Evolutionary conservation across 2,888 invertebrate genomes (phyloP).

Genomic region (Torymus tubicola): DNA sequence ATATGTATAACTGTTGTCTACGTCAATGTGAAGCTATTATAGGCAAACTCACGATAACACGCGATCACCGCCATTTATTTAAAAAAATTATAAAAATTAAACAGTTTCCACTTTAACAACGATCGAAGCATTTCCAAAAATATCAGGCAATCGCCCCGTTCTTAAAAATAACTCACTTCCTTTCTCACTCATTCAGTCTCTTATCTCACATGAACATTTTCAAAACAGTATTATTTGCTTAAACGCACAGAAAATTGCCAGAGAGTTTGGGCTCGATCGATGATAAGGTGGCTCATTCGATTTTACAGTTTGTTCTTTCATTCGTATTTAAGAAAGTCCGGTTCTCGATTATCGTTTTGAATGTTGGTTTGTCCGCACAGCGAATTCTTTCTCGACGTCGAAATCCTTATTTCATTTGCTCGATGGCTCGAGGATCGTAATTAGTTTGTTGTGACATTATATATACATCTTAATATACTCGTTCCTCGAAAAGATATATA

Average conservation of each 20-base stretch:
- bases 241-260: slow-evolving; percentile 26
- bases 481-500: slow-evolving; percentile 42
- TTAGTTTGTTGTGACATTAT: slow-evolving; percentile 47
- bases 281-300: slow-evolving; percentile 39
- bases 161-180: slow-evolving; percentile 21
- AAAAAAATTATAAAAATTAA: slow-evolving; percentile 36
- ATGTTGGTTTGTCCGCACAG: slow-evolving; percentile 48
- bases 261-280: slow-evolving; percentile 38
- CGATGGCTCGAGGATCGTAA: slow-evolving; percentile 44
- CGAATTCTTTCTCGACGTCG: slow-evolving; percentile 37
- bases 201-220: neutral
- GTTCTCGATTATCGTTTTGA: slow-evolving; percentile 25
- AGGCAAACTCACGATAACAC: slow-evolving; percentile 32
- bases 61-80: slow-evolving; percentile 33
- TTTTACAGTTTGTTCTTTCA: slow-evolving; percentile 15
- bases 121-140: slow-evolving; percentile 32
- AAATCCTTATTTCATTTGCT: slow-evolving; percentile 37
- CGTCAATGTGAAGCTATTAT: slow-evolving; percentile 45
- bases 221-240: slow-evolving; percentile 30
- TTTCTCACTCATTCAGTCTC: slow-evolving; percentile 17
- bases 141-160: slow-evolving; percentile 34
- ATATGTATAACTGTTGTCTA: slow-evolving; percentile 27
- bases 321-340: slow-evolving; percentile 32
- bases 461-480: slow-evolving; percentile 55
- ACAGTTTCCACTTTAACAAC: slow-evolving; percentile 39